Evolutionary conservation across 2,113 vertebrate species (phyloP).

Genomic region (Microcebus jonahi): DNA sequence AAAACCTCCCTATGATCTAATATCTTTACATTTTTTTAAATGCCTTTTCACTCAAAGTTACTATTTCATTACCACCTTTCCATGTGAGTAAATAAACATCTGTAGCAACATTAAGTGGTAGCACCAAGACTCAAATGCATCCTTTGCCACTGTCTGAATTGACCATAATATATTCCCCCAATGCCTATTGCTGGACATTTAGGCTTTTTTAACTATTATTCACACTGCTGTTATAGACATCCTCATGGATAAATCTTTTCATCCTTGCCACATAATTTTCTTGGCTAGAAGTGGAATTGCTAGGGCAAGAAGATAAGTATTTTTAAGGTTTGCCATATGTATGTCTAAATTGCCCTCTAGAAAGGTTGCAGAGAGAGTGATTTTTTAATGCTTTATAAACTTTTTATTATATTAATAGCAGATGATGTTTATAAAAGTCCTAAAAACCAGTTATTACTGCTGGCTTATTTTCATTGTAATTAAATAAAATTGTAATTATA

Average conservation of each 20-base stretch:
- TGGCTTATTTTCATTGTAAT: neutral
- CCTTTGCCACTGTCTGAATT: neutral
- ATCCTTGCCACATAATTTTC: neutral
- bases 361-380: neutral
- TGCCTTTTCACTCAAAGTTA: slow-evolving; percentile 17
- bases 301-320: neutral
- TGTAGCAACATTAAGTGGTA: neutral
- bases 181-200: neutral
- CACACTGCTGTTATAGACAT: neutral
- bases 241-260: neutral
- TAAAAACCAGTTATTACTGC: neutral
- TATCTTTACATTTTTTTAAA: neutral
- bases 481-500: neutral
- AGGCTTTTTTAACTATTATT: neutral
- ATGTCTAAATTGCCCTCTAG: neutral
- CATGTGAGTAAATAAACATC: neutral
- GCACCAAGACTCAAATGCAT: neutral
- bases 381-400: neutral
- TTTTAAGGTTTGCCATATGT: neutral
- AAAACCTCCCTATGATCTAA: neutral
- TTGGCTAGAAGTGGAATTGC: neutral
- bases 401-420: neutral
- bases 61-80: neutral
- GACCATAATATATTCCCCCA: too few species aligned
- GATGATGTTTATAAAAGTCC: neutral